These are phyloP conservation scores for Limanda limanda DNA, from an alignment of 2,113 vertebrate species.

Conservation along the genomic window DNA sequence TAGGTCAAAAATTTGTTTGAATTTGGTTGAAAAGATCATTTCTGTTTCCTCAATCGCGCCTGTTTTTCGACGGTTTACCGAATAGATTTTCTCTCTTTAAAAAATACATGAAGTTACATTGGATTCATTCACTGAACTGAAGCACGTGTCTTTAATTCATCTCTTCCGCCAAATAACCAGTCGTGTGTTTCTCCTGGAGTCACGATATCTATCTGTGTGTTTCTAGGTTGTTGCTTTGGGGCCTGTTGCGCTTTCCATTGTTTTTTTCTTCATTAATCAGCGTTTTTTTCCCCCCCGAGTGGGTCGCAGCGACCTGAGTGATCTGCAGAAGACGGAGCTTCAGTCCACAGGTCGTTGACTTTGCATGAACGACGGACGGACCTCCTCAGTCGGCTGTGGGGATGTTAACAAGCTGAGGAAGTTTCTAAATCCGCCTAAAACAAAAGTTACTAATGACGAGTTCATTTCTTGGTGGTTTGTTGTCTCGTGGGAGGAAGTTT, in stretches of 20 bases:
- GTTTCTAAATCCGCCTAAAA: conserved; percentile 8
- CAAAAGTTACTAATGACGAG: conserved; percentile 26
- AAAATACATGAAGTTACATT: too few relatives aligned
- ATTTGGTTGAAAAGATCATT: too few relatives aligned
- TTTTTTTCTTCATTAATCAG: conserved; percentile 17
- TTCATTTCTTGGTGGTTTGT: background rate
- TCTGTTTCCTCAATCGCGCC: too few relatives aligned
- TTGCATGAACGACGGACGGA: background rate
- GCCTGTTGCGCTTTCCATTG: background rate
- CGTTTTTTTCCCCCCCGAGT: conserved; percentile 1
- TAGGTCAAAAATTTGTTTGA: too few relatives aligned
- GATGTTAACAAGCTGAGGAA: background rate
- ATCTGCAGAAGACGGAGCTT: conserved; percentile 11
- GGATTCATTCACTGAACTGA: too few relatives aligned
- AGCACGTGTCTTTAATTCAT: background rate
- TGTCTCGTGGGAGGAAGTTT: conserved; percentile 3
- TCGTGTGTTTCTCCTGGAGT: too few relatives aligned
- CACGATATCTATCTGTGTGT: too few relatives aligned
- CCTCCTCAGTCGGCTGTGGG: background rate
- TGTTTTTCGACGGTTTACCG: too few relatives aligned
- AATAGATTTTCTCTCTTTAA: too few relatives aligned
- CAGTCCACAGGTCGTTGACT: background rate
- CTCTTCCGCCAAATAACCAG: conserved; percentile 5
- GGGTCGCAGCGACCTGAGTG: background rate
- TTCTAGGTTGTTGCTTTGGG: background rate